Conservation (phyloP, 2,113 vertebrate genomes). For the Eidolon helvum region DNA sequence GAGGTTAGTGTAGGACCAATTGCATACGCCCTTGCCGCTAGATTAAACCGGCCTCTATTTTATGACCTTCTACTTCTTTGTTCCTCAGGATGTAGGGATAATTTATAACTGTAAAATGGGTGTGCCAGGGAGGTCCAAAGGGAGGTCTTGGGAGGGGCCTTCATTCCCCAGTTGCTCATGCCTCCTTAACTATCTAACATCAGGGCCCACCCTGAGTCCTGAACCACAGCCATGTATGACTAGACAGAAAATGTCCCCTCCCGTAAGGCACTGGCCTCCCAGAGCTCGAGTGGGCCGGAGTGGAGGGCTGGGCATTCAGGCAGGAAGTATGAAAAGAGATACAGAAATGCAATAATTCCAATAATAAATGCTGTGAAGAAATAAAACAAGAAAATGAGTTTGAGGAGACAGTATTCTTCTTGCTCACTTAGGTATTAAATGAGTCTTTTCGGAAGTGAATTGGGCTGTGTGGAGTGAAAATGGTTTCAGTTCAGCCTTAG, state of each 20-base stretch:
- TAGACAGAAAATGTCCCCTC: not conserved
- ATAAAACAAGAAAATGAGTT: not conserved
- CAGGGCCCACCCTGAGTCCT: not conserved
- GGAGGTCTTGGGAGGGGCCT: no score
- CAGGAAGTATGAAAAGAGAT: not conserved
- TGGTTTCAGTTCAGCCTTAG: slow-evolving; percentile 46
- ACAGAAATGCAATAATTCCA: not conserved
- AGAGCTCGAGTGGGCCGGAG: not conserved
- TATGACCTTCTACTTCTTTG: no score
- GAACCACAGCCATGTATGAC: not conserved
- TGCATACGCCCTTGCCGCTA: no score
- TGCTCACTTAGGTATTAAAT: slow-evolving; percentile 1
- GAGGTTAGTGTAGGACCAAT: no score
- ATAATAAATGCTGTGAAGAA: not conserved
- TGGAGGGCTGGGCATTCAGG: not conserved
- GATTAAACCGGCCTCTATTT: no score
- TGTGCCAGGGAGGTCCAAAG: no score
- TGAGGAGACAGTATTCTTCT: not conserved
- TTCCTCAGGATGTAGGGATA: no score
- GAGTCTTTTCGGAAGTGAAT: slow-evolving; percentile 70
- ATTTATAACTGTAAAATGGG: no score
- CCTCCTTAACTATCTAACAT: no score
- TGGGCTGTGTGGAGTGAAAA: slow-evolving; percentile 57
- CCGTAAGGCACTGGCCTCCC: not conserved
- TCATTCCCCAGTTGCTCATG: no score